phyloP scores from a whole-genome alignment of 2,113 vertebrate species.

The Nematolebias whitei region DNA sequence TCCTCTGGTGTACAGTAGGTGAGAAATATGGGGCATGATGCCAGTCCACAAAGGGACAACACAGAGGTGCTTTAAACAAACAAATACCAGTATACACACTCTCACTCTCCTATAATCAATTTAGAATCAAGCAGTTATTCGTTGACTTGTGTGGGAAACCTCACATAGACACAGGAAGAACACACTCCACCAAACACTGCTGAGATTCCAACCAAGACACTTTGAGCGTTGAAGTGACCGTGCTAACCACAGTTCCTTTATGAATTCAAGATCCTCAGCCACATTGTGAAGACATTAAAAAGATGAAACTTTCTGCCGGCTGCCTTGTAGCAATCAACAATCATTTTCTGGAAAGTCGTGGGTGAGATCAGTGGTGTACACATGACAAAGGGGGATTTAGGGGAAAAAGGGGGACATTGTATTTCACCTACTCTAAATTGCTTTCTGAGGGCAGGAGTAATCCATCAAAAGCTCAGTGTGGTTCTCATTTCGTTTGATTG shows the following conservation, averaged over 20 bases:
- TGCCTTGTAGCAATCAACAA: conserved; percentile 56
- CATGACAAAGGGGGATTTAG: conserved; percentile 39
- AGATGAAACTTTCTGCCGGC: conserved; percentile 40
- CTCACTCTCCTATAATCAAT: too few relatives aligned
- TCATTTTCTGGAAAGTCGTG: conserved; percentile 38
- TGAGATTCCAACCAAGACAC: conserved; percentile 7
- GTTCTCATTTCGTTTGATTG: conserved; percentile 68
- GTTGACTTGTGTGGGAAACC: too few relatives aligned
- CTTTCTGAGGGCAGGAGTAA: conserved; percentile 28
- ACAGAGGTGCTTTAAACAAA: too few relatives aligned
- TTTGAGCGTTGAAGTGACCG: conserved; percentile 8
- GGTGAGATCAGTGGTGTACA: conserved; percentile 23
- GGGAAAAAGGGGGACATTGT: conserved; percentile 34
- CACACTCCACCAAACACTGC: background rate
- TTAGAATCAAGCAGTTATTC: too few relatives aligned
- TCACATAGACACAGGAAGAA: too few relatives aligned
- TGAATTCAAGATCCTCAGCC: conserved; percentile 21
- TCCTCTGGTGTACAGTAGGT: too few relatives aligned
- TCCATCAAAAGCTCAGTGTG: conserved; percentile 61
- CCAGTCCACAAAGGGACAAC: too few relatives aligned
- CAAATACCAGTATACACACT: too few relatives aligned
- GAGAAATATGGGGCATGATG: too few relatives aligned
- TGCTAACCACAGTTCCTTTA: conserved; percentile 13
- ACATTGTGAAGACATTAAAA: conserved; percentile 16
- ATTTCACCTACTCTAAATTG: conserved; percentile 54